A percentile compares a stretch with the other conserved stretches of the same genome.
These are phyloP conservation scores for Euplexia lucipara DNA, from an alignment of 2,888 invertebrate species.

Conservation along the genomic window DNA sequence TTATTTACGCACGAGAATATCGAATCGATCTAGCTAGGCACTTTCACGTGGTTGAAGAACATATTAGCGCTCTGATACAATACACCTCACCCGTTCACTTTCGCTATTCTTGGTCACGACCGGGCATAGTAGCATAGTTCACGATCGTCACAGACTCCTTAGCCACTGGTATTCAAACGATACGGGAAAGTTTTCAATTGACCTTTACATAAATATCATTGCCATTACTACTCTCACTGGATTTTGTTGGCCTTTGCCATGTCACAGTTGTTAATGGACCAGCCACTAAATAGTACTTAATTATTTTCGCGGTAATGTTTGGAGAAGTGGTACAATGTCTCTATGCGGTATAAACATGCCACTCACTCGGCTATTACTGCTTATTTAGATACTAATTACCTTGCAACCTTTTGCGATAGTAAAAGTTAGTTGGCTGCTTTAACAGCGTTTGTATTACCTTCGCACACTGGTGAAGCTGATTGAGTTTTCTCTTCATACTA, in stretches of 20 bases:
- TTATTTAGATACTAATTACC: slow-evolving; percentile 52
- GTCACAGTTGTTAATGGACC: slow-evolving; percentile 52
- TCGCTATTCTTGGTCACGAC: slow-evolving; percentile 76
- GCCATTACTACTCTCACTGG: slow-evolving; percentile 57
- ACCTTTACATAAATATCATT: slow-evolving; percentile 63
- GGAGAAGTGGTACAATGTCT: slow-evolving; percentile 54
- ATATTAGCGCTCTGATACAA: slow-evolving; percentile 70
- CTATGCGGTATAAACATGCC: slow-evolving; percentile 46
- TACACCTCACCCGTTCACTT: slow-evolving; percentile 74
- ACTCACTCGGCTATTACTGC: slow-evolving; percentile 45
- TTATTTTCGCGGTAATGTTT: slow-evolving; percentile 47
- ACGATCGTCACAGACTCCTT: slow-evolving; percentile 66
- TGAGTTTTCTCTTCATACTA: slow-evolving; percentile 35
- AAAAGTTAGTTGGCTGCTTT: slow-evolving; percentile 41
- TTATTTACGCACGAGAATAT: slow-evolving; percentile 42
- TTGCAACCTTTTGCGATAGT: slow-evolving; percentile 48
- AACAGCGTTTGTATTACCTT: slow-evolving; percentile 13
- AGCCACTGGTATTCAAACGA: slow-evolving; percentile 65
- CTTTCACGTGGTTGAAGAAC: slow-evolving; percentile 71
- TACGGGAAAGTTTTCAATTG: slow-evolving; percentile 68
- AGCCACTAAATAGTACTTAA: slow-evolving; percentile 49
- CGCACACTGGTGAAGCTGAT: slow-evolving; percentile 2
- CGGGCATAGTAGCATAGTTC: slow-evolving; percentile 78
- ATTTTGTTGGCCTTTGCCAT: slow-evolving; percentile 47
- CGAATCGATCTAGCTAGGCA: slow-evolving; percentile 56